Percentiles rank a stretch among this genome's conserved stretches.
Conservation (phyloP, 2,113 vertebrate genomes). For the Cebidichthys violaceus region DNA sequence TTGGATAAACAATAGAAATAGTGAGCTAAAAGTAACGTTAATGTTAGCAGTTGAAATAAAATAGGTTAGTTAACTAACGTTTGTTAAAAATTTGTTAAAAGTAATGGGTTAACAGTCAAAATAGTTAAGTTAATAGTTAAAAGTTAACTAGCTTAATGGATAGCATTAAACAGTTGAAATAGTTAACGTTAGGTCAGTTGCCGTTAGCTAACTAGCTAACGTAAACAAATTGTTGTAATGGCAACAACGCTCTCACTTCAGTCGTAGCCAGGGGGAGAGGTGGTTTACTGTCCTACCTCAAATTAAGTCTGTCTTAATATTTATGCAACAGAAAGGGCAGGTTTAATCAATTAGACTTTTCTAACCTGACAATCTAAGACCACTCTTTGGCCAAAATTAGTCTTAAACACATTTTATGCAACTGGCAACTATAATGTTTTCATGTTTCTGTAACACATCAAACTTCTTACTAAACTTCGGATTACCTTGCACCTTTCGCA, state of each 20-base stretch:
- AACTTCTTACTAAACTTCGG: neutral
- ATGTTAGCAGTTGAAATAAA: too few relatives aligned
- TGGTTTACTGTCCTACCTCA: neutral
- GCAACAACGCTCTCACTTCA: neutral
- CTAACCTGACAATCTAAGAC: neutral
- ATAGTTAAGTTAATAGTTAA: neutral
- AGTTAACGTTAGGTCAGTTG: neutral
- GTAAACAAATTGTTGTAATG: neutral
- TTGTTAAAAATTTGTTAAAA: neutral
- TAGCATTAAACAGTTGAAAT: neutral
- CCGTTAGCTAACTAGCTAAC: too few relatives aligned
- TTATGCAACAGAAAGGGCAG: neutral
- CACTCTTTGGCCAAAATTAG: neutral
- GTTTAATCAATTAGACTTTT: neutral
- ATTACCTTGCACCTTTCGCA: neutral
- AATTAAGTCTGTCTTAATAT: neutral
- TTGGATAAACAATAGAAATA: neutral
- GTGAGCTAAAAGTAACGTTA: neutral
- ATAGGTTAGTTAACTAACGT: neutral
- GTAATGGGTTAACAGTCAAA: neutral
- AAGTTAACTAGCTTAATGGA: neutral
- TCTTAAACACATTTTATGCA: neutral
- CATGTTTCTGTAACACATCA: neutral
- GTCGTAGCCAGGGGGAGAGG: neutral
- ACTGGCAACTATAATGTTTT: neutral